Evolutionary conservation across 2,888 invertebrate species (phyloP).

Genomic region (Trachelus stipa): DNA sequence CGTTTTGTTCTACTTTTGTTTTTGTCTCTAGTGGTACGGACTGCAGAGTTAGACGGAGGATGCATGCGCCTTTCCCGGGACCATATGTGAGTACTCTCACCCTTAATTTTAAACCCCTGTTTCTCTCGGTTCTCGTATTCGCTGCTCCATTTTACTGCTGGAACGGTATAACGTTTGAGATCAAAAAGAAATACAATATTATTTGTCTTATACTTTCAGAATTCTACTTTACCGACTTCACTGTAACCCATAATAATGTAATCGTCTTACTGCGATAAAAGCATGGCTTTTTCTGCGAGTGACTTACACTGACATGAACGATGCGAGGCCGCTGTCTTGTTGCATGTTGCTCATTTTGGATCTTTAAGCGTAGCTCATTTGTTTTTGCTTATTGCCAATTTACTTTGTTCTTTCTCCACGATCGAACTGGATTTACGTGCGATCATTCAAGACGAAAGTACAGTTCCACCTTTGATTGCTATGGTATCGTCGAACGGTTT

Average conservation of each 20-base stretch:
- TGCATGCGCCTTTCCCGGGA: conserved; percentile 67
- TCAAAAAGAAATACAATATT: background rate
- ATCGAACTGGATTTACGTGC: background rate
- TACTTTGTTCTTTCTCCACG: background rate
- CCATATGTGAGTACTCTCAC: conserved; percentile 65
- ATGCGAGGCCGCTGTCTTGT: background rate
- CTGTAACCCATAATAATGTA: background rate
- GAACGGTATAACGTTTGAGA: background rate
- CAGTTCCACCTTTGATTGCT: background rate
- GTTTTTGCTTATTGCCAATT: background rate
- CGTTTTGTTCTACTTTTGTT: conserved; percentile 62
- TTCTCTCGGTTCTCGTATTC: background rate
- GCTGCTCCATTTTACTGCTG: background rate
- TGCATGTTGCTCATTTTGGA: background rate
- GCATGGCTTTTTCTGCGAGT: background rate
- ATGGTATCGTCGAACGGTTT: background rate
- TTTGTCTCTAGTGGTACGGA: conserved; percentile 68
- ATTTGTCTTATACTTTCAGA: background rate
- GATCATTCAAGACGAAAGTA: background rate
- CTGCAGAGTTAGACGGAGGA: conserved; percentile 68
- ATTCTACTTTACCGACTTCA: background rate
- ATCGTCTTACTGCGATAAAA: background rate
- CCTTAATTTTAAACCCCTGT: conserved; percentile 47
- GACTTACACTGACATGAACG: background rate
- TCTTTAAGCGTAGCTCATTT: background rate